Evolutionary conservation across 37 sponge, comb jelly and placozoan genomes (phyloP), one percentile per base, ranked within the genome.

Genomic region (Geodia barretti): DNA sequence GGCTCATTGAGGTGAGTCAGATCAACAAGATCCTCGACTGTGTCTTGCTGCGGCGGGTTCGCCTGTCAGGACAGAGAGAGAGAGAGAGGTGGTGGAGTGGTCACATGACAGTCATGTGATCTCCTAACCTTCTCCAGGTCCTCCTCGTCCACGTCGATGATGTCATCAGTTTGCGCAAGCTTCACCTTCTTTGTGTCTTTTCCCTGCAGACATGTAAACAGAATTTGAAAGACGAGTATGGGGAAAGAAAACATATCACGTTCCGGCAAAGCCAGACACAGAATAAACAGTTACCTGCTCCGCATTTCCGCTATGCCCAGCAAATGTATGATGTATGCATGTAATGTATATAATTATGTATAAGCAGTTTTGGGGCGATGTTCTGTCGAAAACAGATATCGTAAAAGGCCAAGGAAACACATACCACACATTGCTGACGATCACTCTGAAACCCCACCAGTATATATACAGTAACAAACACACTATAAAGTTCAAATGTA

Each of bases 1-100:
- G 93, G 84, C 85, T 96, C 97, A 62, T 99, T 99, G 66, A 96
- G 90, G 74, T 96, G 88, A 17, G 86, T 40, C 43, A 99, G 86
- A 23, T 97, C 84, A 23, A 96, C 89, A 9, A 99, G 76, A 73
- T 99, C 96, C 67, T 99, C 99, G 28, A 92, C 91, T 63, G 83
- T 87, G 74, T 96, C 95, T 26, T 85, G 71, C 19, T 60, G 64
- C 25, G 87, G 40, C 0, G 98, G 94, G 61, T 98, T 98, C 29
- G 89, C 96, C 94, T 97, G 89, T 21, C 78, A 31, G n/a, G 7
- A 23, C 4, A 39, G 60, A 54, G 25, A 58, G 71, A 23, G 39
- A 43, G 69, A 68, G 79, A 28, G 3, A 43, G 63, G 60, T 25
- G 3, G 14, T 29, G 5, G n/a, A 32, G 32, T 29, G 25, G 34